Percentiles rank a stretch among this genome's conserved stretches.
Conservation (phyloP, 35 echinoderm and acorn worm species). For the Anneissia japonica region DNA sequence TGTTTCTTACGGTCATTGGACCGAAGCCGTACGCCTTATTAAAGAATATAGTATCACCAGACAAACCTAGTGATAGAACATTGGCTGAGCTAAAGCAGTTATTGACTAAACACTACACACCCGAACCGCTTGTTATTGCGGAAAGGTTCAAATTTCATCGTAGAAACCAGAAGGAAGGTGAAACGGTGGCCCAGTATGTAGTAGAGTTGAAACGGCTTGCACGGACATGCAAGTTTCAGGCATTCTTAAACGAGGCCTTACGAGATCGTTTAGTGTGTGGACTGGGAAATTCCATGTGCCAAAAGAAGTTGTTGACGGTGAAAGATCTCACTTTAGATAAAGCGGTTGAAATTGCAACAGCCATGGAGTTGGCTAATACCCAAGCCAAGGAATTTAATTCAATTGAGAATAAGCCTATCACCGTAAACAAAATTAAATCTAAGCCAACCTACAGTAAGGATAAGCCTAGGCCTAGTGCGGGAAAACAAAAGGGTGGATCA, state of each 20-base stretch:
- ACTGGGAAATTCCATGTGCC: neutral
- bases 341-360: slow-evolving; percentile 19
- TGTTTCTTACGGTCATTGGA: slow-evolving; percentile 31
- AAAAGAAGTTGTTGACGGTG: slow-evolving; percentile 18
- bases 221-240: slow-evolving; percentile 22
- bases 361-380: slow-evolving; percentile 44
- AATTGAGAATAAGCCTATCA: too few species aligned
- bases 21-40: slow-evolving; percentile 12
- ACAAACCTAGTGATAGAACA: slow-evolving; percentile 13
- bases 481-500: too few species aligned
- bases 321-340: slow-evolving; percentile 34
- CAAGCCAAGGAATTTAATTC: too few species aligned
- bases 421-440: too few species aligned
- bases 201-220: slow-evolving; percentile 30
- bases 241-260: slow-evolving; percentile 4
- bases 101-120: slow-evolving; percentile 10
- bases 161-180: slow-evolving; percentile 17
- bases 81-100: neutral
- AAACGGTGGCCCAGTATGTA: slow-evolving; percentile 31
- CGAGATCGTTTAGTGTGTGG: slow-evolving; percentile 59
- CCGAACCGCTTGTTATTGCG: slow-evolving; percentile 9
- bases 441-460: too few species aligned
- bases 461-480: too few species aligned
- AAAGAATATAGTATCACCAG: slow-evolving; percentile 14
- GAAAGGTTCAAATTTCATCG: slow-evolving; percentile 37